These are phyloP conservation scores for Spinus pinus DNA, from an alignment of 2,797 vertebrate species.

Conservation along the genomic window DNA sequence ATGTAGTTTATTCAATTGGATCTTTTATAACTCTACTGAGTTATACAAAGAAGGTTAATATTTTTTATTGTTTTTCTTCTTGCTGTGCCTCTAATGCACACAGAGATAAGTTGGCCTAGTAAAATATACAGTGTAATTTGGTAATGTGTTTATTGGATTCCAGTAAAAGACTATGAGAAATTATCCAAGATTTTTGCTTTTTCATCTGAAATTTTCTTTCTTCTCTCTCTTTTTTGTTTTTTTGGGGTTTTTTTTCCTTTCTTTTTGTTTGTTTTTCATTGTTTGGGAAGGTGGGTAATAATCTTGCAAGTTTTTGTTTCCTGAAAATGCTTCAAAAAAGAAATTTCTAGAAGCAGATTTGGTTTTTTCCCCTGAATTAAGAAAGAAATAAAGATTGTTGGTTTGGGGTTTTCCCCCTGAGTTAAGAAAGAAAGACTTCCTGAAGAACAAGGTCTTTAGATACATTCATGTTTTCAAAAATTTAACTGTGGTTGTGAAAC, in stretches of 20 bases:
- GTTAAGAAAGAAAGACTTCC: background rate
- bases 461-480: background rate
- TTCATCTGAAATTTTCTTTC: background rate
- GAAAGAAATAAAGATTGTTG: background rate
- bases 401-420: background rate
- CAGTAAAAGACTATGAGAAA: background rate
- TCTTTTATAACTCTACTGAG: constrained; percentile 24
- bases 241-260: no score
- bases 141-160: constrained; percentile 51
- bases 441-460: background rate
- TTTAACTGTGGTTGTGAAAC: background rate
- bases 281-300: background rate
- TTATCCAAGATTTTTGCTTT: background rate
- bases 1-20: constrained; percentile 46
- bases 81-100: constrained; percentile 23
- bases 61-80: constrained; percentile 46
- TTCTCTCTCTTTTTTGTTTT: background rate
- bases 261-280: background rate
- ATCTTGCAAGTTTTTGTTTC: background rate
- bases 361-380: background rate
- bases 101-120: constrained; percentile 9
- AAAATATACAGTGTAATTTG: constrained; percentile 48
- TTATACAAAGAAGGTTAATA: constrained; percentile 23
- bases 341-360: background rate
- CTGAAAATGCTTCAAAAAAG: background rate